phyloP scores from a whole-genome alignment of 2,797 vertebrate species.

The Helarctos malayanus region DNA sequence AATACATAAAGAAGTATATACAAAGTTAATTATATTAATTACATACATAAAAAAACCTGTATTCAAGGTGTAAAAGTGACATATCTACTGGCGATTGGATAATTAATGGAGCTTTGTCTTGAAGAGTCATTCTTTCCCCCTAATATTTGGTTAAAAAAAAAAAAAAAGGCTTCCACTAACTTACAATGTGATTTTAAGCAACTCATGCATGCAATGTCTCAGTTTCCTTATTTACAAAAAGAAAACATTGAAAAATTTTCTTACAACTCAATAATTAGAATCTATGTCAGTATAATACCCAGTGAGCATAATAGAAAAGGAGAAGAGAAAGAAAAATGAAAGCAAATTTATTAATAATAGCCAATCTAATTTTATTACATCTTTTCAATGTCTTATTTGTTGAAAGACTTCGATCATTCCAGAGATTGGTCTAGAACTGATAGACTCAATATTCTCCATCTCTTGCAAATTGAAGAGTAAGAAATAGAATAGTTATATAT shows the following conservation, averaged over 20 bases:
- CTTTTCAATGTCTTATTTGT: neutral
- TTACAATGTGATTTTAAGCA: neutral
- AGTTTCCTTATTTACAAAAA: neutral
- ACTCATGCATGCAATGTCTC: neutral
- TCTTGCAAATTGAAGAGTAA: neutral
- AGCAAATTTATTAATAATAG: slow-evolving; percentile 20
- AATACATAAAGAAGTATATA: neutral
- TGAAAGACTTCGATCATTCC: neutral
- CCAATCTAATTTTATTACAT: neutral
- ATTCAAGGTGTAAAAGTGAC: neutral
- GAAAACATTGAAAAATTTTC: neutral
- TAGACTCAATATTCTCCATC: neutral
- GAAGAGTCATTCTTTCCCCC: neutral
- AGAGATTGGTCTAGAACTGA: neutral
- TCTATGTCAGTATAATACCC: neutral
- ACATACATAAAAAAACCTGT: neutral
- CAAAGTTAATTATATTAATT: neutral
- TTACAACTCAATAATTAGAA: neutral
- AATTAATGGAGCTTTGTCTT: neutral
- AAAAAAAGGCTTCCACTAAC: neutral
- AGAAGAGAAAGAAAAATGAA: neutral
- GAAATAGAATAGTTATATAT: neutral
- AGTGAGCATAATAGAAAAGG: neutral
- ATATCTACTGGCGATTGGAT: neutral
- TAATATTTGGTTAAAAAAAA: neutral